Base-by-base conservation (phyloP, 1,140 invertebrate genomes). In the Cecropterus lyciades region DNA sequence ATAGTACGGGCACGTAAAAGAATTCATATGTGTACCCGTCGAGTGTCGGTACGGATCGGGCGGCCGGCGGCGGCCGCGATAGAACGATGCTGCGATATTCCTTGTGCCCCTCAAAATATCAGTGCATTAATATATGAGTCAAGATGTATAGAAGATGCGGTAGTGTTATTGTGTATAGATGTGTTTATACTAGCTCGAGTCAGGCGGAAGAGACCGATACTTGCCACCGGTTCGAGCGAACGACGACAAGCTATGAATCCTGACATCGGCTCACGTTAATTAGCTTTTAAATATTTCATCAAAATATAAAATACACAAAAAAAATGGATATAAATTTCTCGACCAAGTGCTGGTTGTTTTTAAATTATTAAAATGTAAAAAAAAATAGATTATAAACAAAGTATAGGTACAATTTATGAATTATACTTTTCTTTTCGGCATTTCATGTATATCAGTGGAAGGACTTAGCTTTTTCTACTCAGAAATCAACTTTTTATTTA, bases 321-420 rank as follows among this genome's bases (percentile, higher is more conserved):
- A 91, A 92, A 89, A 91, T 84, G 84, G 83, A 90, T 88, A 90
- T 89, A 91, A 91, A 92, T 89, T 88, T 89, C 80, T 87, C 88
- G 87, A 92, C 89, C 89, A 87, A 92, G 81, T 88, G 85, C 84
- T 92, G 89, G 87, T 92, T 90, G 87, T 90, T 90, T 89, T 92
- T 90, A 92, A 92, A 90, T 92, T 90, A 90, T 92, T 90, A 92
- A 92, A 92, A 90, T 90, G 86, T 90, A 90, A 92, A 92, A 92
- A 91, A 92, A 92, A 85, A 85, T 90, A 90, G 89, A 82, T 79
- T 92, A 89, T 92, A 92, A 88, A 90, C 83, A 86, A 91, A 90
- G 80, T 89, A 89, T 91, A 91, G 89, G 89, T 92, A 92, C 89
- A 92, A 92, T 92, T 91, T 92, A 90, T 92, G 76, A 92, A 88